Evolutionary conservation across 2,888 invertebrate species (phyloP), one percentile per base, ranked within the genome.

Genomic region (Himalopsyche tibetana): DNA sequence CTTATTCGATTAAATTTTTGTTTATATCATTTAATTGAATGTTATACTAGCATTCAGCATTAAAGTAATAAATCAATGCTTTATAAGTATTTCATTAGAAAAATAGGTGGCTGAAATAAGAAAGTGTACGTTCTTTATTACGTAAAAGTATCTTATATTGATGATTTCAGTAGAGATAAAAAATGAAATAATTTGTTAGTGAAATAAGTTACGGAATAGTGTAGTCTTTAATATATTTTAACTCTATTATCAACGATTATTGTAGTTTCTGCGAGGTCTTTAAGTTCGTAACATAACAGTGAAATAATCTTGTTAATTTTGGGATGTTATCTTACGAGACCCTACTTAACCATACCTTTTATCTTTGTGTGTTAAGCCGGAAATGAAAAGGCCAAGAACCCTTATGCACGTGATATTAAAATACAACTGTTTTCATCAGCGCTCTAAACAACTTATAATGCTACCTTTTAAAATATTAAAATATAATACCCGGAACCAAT

Each of bases 321-420:
- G 19, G 74, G 74, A 74, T 74, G 74, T 74, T 74, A 74, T 74
- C 74, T 74, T 74, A 74, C 36, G 74, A 74, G 12, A 74, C 74
- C 74, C 74, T 15, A 36, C 74, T 36, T 74, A 74, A 15, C 38
- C 74, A 9, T 36, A 74, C 74, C 74, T 38, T 74, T 74, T 74
- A 74, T 74, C 38, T 74, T 74, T 74, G 74, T 74, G 28, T 74
- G 74, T 38, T 51, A 74, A 74, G 36, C 36, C 74, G 74, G 36
- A 74, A 74, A 74, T 36, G 74, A 74, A 74, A 74, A 74, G 74
- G 74, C 28, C 74, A 74, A 36, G 38, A 36, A 36, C 74, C 36
- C 36, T 74, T 38, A 74, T 74, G 74, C 15, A 74, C 38, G 74
- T 36, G 74, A 28, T 74, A 38, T 74, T 36, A 74, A 74, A 74